Conservation (phyloP, 1,140 invertebrate genomes). For the Xylocopa sonorina region DNA sequence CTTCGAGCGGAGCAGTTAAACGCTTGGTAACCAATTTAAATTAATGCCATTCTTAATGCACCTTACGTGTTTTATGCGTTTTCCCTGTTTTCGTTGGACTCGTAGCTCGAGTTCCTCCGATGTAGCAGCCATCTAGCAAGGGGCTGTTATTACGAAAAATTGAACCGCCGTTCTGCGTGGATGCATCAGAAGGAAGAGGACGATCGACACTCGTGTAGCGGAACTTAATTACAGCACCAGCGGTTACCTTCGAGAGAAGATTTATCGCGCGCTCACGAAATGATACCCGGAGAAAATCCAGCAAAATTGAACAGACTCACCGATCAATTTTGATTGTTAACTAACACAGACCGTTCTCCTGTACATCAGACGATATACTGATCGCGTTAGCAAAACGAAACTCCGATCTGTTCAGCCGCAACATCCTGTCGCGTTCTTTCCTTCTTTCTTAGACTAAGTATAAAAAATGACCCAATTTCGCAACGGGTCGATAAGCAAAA, state of each 20-base stretch:
- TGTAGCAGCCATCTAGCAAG: too few relatives aligned
- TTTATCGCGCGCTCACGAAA: slow-evolving; percentile 49
- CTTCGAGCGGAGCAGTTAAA: neutral
- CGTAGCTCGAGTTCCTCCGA: slow-evolving; percentile 36
- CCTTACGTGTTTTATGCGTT: slow-evolving; percentile 63
- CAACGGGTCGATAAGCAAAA: too few relatives aligned
- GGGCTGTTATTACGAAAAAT: slow-evolving; percentile 37
- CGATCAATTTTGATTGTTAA: slow-evolving; percentile 38
- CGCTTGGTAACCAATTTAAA: slow-evolving; percentile 62
- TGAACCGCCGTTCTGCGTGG: neutral
- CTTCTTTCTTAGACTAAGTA: too few relatives aligned
- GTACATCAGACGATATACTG: slow-evolving; percentile 49
- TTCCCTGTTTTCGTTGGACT: slow-evolving; percentile 61
- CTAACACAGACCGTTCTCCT: slow-evolving; percentile 45
- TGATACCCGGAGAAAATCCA: slow-evolving; percentile 54
- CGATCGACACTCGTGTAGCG: slow-evolving; percentile 13
- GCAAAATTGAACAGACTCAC: slow-evolving; percentile 53
- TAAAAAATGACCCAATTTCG: too few relatives aligned
- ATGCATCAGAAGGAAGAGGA: neutral
- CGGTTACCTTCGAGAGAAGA: slow-evolving; percentile 48
- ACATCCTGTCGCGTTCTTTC: too few relatives aligned
- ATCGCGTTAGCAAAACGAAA: slow-evolving; percentile 44
- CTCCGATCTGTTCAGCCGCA: slow-evolving; percentile 18
- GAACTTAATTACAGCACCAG: slow-evolving; percentile 58
- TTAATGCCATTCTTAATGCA: slow-evolving; percentile 61